phyloP scores from a whole-genome alignment of 2,888 invertebrate species.

The Pandemis cinnamomeana region DNA sequence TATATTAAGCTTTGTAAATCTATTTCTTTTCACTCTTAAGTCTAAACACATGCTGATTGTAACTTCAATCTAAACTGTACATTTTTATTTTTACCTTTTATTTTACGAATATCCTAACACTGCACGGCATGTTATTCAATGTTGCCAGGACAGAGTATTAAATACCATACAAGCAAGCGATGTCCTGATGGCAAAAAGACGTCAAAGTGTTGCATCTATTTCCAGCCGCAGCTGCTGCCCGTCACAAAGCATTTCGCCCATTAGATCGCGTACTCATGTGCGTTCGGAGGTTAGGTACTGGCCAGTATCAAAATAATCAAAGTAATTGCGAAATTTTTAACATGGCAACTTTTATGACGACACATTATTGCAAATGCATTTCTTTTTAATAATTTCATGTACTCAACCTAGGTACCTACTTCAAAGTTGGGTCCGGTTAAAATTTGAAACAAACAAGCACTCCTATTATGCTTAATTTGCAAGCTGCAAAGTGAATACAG shows the following conservation, averaged over 20 bases:
- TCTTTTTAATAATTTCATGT: too few species aligned
- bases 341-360: too few species aligned
- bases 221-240: conserved; percentile 31
- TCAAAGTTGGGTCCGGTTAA: too few species aligned
- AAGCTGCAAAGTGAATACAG: too few species aligned
- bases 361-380: too few species aligned
- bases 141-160: not conserved
- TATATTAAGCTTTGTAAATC: too few species aligned
- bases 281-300: not conserved
- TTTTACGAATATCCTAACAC: not conserved
- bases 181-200: conserved; percentile 20
- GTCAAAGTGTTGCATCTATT: conserved; percentile 23
- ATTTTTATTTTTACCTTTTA: not conserved
- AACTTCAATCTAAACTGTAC: not conserved
- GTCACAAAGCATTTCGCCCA: conserved; percentile 23
- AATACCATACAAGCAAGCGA: conserved; percentile 6
- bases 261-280: conserved; percentile 13
- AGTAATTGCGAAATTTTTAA: not conserved
- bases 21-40: too few species aligned
- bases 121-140: not conserved
- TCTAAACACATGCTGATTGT: too few species aligned
- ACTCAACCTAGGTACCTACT: too few species aligned
- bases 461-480: too few species aligned
- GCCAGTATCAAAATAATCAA: not conserved
- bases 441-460: too few species aligned